Evolutionary conservation across 2,888 invertebrate species (phyloP), one percentile per base, ranked within the genome.

Genomic region (Artemia sinica): DNA sequence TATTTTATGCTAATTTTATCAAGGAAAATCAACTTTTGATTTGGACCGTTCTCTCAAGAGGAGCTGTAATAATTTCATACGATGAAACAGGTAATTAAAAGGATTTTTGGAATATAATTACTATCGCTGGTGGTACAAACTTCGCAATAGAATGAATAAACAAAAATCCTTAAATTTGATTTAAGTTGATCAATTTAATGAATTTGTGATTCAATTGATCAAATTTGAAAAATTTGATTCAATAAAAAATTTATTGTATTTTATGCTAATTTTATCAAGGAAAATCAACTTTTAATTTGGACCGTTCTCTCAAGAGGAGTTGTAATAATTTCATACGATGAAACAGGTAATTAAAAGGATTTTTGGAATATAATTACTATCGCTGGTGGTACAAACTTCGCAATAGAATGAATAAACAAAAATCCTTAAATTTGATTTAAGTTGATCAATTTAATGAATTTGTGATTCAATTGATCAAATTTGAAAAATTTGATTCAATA

Each of bases 151-250:
- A 51, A 41, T 41, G 6, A 41, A 41, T 41, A 3, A 41, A 41
- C 10, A 14, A 14, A 14, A 63, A 18, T 50, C 67, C 58, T 69
- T 75, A 88, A n/a, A n/a, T n/a, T n/a, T n/a, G n/a, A n/a, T n/a
- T n/a, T n/a, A n/a, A n/a, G n/a, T n/a, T n/a, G n/a, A n/a, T n/a
- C n/a, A n/a, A n/a, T n/a, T n/a, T n/a, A n/a, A n/a, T n/a, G n/a
- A n/a, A n/a, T n/a, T n/a, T n/a, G n/a, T n/a, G n/a, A n/a, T n/a
- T n/a, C n/a, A n/a, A n/a, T n/a, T n/a, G n/a, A n/a, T n/a, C n/a
- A 18, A 50, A 7, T 41, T 28, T n/a, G n/a, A 69, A 48, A 50
- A 13, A 41, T 71, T 71, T 51, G 7, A 7, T 48, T 14, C 49
- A 52, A 18, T 18, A 18, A 18, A 18, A 18, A 18, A 18, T 18